Percentiles rank a stretch among this genome's conserved stretches.
These are phyloP conservation scores for Myripristis murdjan DNA, from an alignment of 2,797 vertebrate species.

Conservation along the genomic window DNA sequence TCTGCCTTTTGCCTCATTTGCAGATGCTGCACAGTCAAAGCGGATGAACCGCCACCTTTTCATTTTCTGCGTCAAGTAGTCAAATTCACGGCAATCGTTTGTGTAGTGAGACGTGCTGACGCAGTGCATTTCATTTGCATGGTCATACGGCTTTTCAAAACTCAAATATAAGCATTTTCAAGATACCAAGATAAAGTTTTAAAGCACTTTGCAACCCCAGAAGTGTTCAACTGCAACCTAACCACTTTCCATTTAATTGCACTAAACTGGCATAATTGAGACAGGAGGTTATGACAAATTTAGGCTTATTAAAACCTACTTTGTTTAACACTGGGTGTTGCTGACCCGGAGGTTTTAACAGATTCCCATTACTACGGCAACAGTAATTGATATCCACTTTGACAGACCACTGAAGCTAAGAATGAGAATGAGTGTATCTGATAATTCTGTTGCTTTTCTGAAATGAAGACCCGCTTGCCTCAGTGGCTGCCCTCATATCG, in stretches of 20 bases:
- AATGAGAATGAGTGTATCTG: conserved; percentile 9
- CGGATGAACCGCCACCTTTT: conserved; percentile 3
- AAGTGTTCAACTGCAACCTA: not conserved
- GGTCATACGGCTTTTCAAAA: not conserved
- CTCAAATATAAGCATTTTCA: not conserved
- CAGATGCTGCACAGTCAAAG: conserved; percentile 22
- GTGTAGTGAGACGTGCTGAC: conserved; percentile 8
- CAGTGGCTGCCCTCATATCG: conserved; percentile 7
- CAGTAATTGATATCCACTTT: not conserved
- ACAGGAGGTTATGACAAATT: not conserved
- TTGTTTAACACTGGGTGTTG: not conserved
- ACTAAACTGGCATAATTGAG: not conserved
- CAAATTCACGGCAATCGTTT: conserved; percentile 12
- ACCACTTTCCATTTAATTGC: not conserved
- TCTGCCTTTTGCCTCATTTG: conserved; percentile 35
- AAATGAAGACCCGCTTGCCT: conserved; percentile 9
- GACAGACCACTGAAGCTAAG: not conserved
- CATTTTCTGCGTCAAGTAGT: conserved; percentile 5
- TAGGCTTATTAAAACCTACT: not conserved
- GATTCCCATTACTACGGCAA: not conserved
- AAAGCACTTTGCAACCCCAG: not conserved
- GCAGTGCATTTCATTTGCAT: conserved; percentile 2
- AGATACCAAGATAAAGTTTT: not conserved
- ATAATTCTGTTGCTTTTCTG: conserved; percentile 6
- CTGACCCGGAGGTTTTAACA: not conserved